Base-by-base conservation (phyloP, 2,113 vertebrate species). In the Halichoeres trimaculatus region DNA sequence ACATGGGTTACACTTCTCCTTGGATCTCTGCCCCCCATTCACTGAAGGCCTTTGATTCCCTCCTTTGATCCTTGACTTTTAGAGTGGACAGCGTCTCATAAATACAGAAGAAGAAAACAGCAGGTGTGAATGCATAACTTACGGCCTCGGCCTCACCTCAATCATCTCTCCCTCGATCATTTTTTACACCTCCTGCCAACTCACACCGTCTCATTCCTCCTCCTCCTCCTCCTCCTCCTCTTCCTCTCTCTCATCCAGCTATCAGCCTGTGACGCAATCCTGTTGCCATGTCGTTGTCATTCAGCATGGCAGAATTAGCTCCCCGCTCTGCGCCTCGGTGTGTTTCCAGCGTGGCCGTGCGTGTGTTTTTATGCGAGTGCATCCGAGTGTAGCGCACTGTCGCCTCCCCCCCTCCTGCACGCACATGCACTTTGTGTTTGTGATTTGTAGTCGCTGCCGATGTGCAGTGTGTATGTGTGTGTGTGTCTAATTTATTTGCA, bases 201-300 rank as follows among this genome's bases (percentile, higher is more conserved):
- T 22, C 63, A 26, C 48, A 0, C 71, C 1, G 40, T 84, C 70
- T 77, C 69, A 47, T 45, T 45, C 17, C 48, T 75, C 30, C 47
- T 47, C 23, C 14, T 58, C 41, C 58, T 56, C 23, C 10, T 55
- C 43, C 50, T 61, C 36, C 47, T 38, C 60, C 73, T 68, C 38
- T 20, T 43, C 53, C 58, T 47, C 50, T 48, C 50, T 45, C 71
- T 73, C 78, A 69, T 76, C 77, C 80, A 66, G 82, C 80, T 24
- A 76, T 72, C 74, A 80, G 76, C 75, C 58, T 68, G 74, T 92
- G 88, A 93, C 81, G 90, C 90, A 91, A 82, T 56, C 58, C 87
- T 88, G 89, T 89, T 90, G 89, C 90, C 84, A 90, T 89, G 90
- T 90, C 79, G 73, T 90, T 87, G 77, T 88, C 85, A 85, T 81